Evolutionary conservation across 2,888 invertebrate species (phyloP).

Genomic region (Arctia plantaginis): DNA sequence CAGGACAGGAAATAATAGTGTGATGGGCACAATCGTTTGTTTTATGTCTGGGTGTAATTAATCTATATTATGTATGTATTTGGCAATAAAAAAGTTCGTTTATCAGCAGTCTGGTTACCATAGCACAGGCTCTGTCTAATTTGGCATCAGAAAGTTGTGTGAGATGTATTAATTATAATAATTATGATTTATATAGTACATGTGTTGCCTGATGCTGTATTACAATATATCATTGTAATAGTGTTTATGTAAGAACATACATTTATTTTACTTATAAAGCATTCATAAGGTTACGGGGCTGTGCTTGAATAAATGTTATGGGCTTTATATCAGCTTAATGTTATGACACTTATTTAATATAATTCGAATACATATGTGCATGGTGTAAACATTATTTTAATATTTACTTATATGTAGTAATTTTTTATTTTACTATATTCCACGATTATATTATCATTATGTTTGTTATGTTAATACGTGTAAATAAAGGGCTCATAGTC

Average conservation of each 20-base stretch:
- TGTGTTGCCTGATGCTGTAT: background rate
- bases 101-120: no score
- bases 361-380: slow-evolving; percentile 48
- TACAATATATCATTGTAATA: background rate
- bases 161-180: background rate
- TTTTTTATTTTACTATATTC: slow-evolving; percentile 48
- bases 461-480: slow-evolving; percentile 58
- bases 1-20: no score
- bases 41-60: no score
- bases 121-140: no score
- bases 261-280: slow-evolving; percentile 32
- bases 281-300: slow-evolving; percentile 53
- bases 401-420: slow-evolving; percentile 40
- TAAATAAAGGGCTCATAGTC: slow-evolving; percentile 65
- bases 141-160: no score
- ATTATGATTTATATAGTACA: background rate
- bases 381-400: slow-evolving; percentile 50
- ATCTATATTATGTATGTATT: no score
- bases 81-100: no score
- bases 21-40: no score
- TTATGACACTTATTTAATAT: slow-evolving; percentile 31
- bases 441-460: slow-evolving; percentile 49
- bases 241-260: background rate
- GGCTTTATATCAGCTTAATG: slow-evolving; percentile 58
- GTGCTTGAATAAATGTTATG: slow-evolving; percentile 56